Evolutionary conservation across 2,797 vertebrate species (phyloP).

Genomic region (Protosalanx chinensis): DNA sequence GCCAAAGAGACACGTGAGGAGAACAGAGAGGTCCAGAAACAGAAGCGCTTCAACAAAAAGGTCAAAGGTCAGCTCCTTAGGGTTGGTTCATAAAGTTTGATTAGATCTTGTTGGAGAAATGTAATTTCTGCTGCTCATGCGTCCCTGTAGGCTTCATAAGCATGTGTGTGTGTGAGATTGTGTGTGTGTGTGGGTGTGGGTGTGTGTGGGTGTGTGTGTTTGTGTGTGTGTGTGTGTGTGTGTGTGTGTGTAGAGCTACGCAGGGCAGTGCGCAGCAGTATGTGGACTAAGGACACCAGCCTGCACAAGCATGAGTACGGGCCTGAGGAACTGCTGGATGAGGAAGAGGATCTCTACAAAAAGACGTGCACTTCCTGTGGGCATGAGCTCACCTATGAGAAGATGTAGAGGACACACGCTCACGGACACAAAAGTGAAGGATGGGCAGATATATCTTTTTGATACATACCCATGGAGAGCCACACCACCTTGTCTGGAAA

Average conservation of each 20-base stretch:
- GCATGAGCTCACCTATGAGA: slow-evolving; percentile 91
- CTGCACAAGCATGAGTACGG: slow-evolving; percentile 91
- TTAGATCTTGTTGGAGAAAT: background rate
- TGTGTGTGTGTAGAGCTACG: slow-evolving; percentile 78
- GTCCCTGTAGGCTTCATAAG: background rate
- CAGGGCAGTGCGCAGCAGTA: slow-evolving; percentile 86
- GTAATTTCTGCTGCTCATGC: no score
- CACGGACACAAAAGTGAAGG: background rate
- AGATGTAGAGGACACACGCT: slow-evolving; percentile 57
- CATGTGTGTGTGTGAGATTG: background rate
- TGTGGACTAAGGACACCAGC: slow-evolving; percentile 83
- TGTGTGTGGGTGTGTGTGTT: background rate
- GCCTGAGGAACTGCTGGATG: slow-evolving; percentile 83
- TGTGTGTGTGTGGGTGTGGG: background rate
- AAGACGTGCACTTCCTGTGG: slow-evolving; percentile 88
- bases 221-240: no score
- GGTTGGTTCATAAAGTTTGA: background rate
- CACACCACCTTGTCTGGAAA: no score
- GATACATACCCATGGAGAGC: no score
- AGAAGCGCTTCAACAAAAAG: slow-evolving; percentile 96
- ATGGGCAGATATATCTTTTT: no score
- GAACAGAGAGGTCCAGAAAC: slow-evolving; percentile 87
- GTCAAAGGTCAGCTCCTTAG: slow-evolving; percentile 83
- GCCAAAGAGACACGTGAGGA: slow-evolving; percentile 83
- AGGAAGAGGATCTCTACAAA: slow-evolving; percentile 87